Conservation (phyloP, 2,888 invertebrate species). For the Drosophila mimetica region DNA sequence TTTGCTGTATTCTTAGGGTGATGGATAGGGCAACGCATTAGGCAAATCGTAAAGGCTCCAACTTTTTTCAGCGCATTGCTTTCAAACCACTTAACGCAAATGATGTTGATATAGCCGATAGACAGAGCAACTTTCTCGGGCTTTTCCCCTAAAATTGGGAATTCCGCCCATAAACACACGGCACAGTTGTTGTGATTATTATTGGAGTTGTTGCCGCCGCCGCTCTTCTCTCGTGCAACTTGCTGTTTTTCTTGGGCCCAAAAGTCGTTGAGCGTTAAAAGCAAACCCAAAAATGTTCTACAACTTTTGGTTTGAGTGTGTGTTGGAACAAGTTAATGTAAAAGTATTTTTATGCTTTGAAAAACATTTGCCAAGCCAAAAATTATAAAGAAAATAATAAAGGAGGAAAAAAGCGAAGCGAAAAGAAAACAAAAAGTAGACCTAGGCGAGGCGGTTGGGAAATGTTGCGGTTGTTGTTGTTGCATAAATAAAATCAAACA, state of each 20-base stretch:
- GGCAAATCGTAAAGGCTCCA: constrained; percentile 65
- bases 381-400: constrained; percentile 77
- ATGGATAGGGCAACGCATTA: constrained; percentile 58
- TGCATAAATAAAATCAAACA: constrained; percentile 77
- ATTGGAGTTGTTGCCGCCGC: constrained; percentile 28
- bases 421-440: constrained; percentile 28
- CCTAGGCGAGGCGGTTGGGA: constrained; percentile 43
- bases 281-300: constrained; percentile 66
- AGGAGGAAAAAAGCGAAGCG: constrained; percentile 27
- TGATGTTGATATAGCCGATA: constrained; percentile 72
- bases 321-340: constrained; percentile 77
- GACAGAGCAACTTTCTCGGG: constrained; percentile 54
- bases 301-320: constrained; percentile 61
- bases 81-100: constrained; percentile 76
- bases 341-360: constrained; percentile 80
- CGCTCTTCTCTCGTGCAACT: constrained; percentile 41
- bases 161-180: constrained; percentile 56
- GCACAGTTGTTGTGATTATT: constrained; percentile 34
- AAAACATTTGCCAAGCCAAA: constrained; percentile 76
- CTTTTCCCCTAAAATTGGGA: constrained; percentile 11
- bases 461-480: constrained; percentile 59
- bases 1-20: constrained; percentile 13
- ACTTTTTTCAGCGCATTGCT: constrained; percentile 61
- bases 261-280: constrained; percentile 79
- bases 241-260: constrained; percentile 67